Evolutionary conservation across 2,797 vertebrate species (phyloP), one percentile per base, ranked within the genome.

Genomic region (Rhinoraja longicauda): DNA sequence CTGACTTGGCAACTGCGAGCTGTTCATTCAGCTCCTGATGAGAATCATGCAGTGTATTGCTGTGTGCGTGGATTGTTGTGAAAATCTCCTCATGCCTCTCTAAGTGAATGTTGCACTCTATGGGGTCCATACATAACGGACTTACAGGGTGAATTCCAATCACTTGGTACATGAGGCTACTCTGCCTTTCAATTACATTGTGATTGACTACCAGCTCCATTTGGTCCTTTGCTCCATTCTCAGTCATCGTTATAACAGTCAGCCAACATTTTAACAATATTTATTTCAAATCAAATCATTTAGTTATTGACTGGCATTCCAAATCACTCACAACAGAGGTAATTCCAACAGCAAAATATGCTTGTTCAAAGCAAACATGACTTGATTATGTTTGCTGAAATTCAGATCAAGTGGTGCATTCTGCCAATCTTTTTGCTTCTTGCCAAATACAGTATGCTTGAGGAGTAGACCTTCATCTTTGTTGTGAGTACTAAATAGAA

Each of bases 261-360:
- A 67, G 84, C 84, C 59, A 88, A 88, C n/a, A 88, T 67, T 21
- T 88, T 67, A 36, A 88, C n/a, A 88, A 88, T 67, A 29, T 84
- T 53, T n/a, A 59, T 84, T n/a, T 88, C 59, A 88, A 64, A 67
- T 32, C 62, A 67, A 26, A 19, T 88, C 59, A 21, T 13, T 2
- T 88, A 32, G 29, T 36, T 77, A 88, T 67, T 88, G 32, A 62
- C 59, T 86, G 82, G 59, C 82, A 86, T 86, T n/a, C 29, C 15
- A 13, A 86, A 86, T 15, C 62, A 32, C 17, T 62, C 64, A 88
- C 32, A 88, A 88, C 62, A 88, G 59, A 88, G 84, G 59, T 67
- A 64, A 88, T 88, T 88, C 62, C 59, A 88, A 88, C 62, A 67
- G n/a, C 59, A 88, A 64, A 36, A 88, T 6, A 88, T 32, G 59